Conservation (phyloP, 2,888 invertebrate genomes). For the Drosophila birchii region DNA sequence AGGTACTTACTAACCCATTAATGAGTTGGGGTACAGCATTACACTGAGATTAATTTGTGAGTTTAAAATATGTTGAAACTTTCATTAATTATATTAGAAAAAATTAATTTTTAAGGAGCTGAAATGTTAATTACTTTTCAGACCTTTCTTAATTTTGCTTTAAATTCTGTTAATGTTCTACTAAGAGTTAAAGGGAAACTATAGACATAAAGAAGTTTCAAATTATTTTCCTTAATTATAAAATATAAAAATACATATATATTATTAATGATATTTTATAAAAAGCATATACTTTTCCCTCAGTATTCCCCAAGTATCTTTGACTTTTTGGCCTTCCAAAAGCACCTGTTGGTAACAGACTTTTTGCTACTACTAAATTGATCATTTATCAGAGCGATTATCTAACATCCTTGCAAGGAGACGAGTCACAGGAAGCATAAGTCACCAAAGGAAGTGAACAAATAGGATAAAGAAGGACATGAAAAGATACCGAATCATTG, state of each 20-base stretch:
- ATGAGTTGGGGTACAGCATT: not conserved
- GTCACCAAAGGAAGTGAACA: slow-evolving; percentile 1
- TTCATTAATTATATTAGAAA: no score
- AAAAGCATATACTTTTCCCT: not conserved
- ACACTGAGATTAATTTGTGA: not conserved
- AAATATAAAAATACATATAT: not conserved
- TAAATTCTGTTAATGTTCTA: not conserved
- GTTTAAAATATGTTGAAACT: fast-evolving
- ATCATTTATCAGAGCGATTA: slow-evolving; percentile 19
- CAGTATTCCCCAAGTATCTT: not conserved
- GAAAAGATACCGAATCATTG: slow-evolving; percentile 14
- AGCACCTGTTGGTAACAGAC: slow-evolving; percentile 53
- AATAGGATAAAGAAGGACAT: slow-evolving; percentile 4
- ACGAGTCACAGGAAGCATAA: slow-evolving; percentile 1
- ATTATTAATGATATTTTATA: fast-evolving
- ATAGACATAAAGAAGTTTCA: not conserved
- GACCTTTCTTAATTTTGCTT: fast-evolving
- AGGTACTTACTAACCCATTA: slow-evolving; percentile 26
- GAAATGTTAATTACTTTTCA: no score
- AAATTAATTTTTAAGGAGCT: no score
- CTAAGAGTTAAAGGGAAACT: not conserved
- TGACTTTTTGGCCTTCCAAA: not conserved
- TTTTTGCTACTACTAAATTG: slow-evolving; percentile 21
- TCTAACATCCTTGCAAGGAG: not conserved
- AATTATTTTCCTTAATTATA: not conserved